Conservation (phyloP, 2,113 vertebrate species). For the Prietella phreatophila region DNA sequence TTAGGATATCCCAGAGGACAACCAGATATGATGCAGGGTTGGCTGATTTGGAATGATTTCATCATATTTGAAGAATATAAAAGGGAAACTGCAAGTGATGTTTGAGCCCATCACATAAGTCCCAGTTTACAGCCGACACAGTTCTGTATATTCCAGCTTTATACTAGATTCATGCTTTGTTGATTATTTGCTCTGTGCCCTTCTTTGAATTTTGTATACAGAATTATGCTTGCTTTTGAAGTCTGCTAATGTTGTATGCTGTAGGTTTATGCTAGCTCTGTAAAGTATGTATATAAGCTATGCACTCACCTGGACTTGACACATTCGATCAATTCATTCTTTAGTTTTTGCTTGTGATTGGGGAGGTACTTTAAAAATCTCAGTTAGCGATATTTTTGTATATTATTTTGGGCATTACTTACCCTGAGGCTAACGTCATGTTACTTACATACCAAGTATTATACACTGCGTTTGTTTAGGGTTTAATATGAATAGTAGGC, state of each 20-base stretch:
- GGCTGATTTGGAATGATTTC: neutral
- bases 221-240: neutral
- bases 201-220: neutral
- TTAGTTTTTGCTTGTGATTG: neutral
- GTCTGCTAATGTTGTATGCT: neutral
- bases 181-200: neutral
- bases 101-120: neutral
- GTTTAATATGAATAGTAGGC: neutral
- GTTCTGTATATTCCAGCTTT: neutral
- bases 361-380: neutral
- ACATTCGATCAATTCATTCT: neutral
- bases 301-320: neutral
- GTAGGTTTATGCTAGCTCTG: neutral
- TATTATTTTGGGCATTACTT: neutral
- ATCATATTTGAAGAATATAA: neutral
- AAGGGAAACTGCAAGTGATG: neutral
- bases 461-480: neutral
- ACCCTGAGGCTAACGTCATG: neutral
- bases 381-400: neutral
- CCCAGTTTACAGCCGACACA: neutral
- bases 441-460: neutral
- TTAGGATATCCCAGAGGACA: neutral
- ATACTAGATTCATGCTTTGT: neutral
- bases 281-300: neutral
- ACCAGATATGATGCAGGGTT: neutral